Percentiles rank a stretch among this genome's conserved stretches.
Conservation (phyloP, 1,140 invertebrate species). For the Zaprionus nigranus region DNA sequence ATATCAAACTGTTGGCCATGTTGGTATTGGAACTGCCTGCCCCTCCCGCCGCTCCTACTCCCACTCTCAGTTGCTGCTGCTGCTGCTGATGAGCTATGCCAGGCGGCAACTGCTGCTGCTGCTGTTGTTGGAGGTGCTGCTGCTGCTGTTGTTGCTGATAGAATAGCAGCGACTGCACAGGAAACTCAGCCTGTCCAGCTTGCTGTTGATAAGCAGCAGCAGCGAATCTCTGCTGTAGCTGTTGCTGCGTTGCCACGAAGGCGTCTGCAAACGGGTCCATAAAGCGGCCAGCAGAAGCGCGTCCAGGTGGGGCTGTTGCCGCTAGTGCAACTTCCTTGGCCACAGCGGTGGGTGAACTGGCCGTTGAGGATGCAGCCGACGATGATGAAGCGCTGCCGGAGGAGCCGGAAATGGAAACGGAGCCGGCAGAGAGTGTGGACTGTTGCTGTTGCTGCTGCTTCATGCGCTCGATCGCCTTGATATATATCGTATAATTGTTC, state of each 20-base stretch:
- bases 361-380: slow-evolving; percentile 61
- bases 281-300: slow-evolving; percentile 17
- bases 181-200: slow-evolving; percentile 27
- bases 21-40: slow-evolving; percentile 50
- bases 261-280: slow-evolving; percentile 19
- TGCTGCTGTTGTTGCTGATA: slow-evolving; percentile 51
- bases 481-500: slow-evolving; percentile 69
- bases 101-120: slow-evolving; percentile 44
- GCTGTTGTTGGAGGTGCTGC: slow-evolving; percentile 35
- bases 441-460: slow-evolving; percentile 27
- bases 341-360: slow-evolving; percentile 59
- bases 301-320: slow-evolving; percentile 6
- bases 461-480: slow-evolving; percentile 68
- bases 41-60: too few relatives aligned
- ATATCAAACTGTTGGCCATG: slow-evolving; percentile 76
- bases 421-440: background rate
- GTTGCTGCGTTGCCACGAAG: slow-evolving; percentile 56
- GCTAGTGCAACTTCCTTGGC: slow-evolving; percentile 33
- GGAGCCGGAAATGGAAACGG: slow-evolving; percentile 28
- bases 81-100: slow-evolving; percentile 26
- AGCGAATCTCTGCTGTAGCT: slow-evolving; percentile 44
- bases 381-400: slow-evolving; percentile 42
- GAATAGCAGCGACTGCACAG: slow-evolving; percentile 43
- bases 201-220: slow-evolving; percentile 33
- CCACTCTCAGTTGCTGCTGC: too few relatives aligned